Base-by-base conservation (phyloP, 2,113 vertebrate species). In the Melanocharis versteri region DNA sequence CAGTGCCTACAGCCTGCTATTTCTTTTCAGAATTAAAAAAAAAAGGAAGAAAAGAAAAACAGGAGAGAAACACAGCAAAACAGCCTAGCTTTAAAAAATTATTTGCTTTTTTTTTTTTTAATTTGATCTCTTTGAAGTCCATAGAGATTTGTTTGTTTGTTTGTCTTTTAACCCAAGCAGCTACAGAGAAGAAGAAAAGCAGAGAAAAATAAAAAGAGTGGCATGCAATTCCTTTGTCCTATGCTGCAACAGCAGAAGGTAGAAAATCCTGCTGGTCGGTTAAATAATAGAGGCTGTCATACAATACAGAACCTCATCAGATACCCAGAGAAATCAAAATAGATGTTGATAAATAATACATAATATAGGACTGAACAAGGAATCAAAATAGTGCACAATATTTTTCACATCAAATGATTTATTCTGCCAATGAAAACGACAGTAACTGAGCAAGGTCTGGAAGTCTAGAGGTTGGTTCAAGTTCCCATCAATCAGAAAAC, bases 1-100 rank as follows among this genome's bases (percentile, higher is more conserved):
- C 98, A 96, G 96, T 97, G 98, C 98, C 98, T 98, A 97, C 98
- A 98, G 98, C 98, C 98, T 98, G 98, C 98, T 99, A 98, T 98
- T 98, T 98, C 97, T 98, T 99, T 98, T 98, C 98, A 98, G 98
- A 98, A 98, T 97, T 97, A 90, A 98, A 90, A 94, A 93, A 87
- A 68, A 73, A 35, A 44, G 11, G 16, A 40, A 87, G 44, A 95
- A 85, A 97, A 95, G 94, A 92, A 98, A 98, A 96, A 97, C 97
- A 98, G 98, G 75, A 93, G 91, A 94, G 89, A 92, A 95, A 71
- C 83, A 94, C 83, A 95, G 96, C 94, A 97, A 97, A 97, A 96
- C 89, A 97, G 96, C 82, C 94, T 83, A 95, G 93, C 90, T 96
- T 84, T 93, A 97, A 97, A 96, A 97, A 97, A 98, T 92, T 76